phyloP scores from a whole-genome alignment of 2,888 invertebrate species.

The Vanessa cardui region DNA sequence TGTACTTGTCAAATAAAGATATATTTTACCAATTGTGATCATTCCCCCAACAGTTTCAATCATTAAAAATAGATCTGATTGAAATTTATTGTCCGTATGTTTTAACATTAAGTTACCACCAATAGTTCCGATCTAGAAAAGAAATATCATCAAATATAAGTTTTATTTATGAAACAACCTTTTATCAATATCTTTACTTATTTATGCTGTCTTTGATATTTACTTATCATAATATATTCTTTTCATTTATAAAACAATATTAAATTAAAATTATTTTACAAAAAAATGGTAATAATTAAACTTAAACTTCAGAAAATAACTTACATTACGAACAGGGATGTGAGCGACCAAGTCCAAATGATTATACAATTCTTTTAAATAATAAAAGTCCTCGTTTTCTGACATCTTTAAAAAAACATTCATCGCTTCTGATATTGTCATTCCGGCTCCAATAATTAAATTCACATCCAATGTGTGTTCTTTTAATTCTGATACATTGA shows the following conservation, averaged over 20 bases:
- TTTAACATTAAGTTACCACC: constrained; percentile 88
- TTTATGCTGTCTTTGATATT: too few relatives aligned
- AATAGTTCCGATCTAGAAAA: constrained; percentile 84
- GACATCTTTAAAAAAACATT: constrained; percentile 67
- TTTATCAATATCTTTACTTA: too few relatives aligned
- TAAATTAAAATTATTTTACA: too few relatives aligned
- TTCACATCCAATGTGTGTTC: constrained; percentile 62
- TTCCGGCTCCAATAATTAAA: constrained; percentile 66
- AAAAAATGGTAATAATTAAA: too few relatives aligned
- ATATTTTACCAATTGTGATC: constrained; percentile 61
- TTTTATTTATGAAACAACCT: too few relatives aligned
- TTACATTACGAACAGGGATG: constrained; percentile 88
- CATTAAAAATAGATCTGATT: constrained; percentile 88
- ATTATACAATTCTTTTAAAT: constrained; percentile 83
- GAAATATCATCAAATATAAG: not conserved
- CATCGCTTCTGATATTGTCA: constrained; percentile 70
- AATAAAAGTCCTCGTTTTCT: constrained; percentile 78
- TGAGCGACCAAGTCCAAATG: constrained; percentile 89
- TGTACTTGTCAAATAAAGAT: not conserved
- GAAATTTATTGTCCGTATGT: constrained; percentile 86
- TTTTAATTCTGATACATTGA: constrained; percentile 64
- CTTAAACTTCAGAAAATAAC: not conserved
- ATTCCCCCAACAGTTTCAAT: constrained; percentile 79
- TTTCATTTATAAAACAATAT: too few relatives aligned
- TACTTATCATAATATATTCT: too few relatives aligned